Evolutionary conservation across 2,888 invertebrate species (phyloP), one percentile per base, ranked within the genome.

Genomic region (Erebia aethiops): DNA sequence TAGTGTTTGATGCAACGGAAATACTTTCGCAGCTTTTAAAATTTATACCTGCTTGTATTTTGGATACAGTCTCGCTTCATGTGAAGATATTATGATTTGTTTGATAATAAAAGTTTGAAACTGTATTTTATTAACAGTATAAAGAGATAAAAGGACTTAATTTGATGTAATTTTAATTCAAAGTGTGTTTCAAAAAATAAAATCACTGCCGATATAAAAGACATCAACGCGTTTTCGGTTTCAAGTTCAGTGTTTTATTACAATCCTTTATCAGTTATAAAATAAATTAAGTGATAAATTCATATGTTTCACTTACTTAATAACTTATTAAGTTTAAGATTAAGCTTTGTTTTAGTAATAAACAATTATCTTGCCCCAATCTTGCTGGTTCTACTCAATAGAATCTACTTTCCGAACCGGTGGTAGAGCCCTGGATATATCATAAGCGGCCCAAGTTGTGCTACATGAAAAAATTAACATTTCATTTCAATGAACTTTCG

Each of bases 21-120:
- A 76, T 75, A 71, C 75, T 74, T 78, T 76, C 74, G 73, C 71
- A 73, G 71, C 71, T 67, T 70, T 69, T 71, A 65, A 76, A 71
- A 65, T 74, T 75, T 66, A 69, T 74, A 74, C 72, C 74, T 74
- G 74, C 66, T 61, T 61, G 64, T 61, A 26, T 65, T 71, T 67
- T 66, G 66, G 66, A 51, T 67, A 67, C 60, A 66, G 41, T 13
- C 13, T 60, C 62, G 8, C 14, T 21, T 13, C 49, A n/a, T 62
- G 21, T 8, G 14, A 14, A 49, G 14, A 21, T 46, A 62, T 62
- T 46, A 62, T 62, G 61, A 46, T 49, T 62, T 49, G 14, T 21
- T 62, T 21, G 18, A 1, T 13, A 62, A 14, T 41, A 41, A 26
- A n/a, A n/a, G n/a, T n/a, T n/a, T n/a, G n/a, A n/a, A 62, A 46